Conservation (phyloP, 92 coral and sea anemone genomes). For the Pocillopora grandis region DNA sequence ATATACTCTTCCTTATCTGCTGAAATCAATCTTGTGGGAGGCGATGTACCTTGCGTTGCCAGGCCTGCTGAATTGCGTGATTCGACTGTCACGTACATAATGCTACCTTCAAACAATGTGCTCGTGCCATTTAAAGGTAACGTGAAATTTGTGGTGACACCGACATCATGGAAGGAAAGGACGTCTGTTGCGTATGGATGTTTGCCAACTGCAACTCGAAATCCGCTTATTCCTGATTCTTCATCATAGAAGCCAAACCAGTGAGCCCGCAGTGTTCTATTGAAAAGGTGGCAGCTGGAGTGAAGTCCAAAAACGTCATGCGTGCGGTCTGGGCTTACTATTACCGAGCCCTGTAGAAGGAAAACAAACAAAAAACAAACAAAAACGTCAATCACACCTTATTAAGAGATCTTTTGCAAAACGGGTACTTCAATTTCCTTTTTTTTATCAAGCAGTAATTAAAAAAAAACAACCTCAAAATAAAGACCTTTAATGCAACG, state of each 20-base stretch:
- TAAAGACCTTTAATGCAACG: too few species aligned
- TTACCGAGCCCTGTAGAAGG: constrained; percentile 70
- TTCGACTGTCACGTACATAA: constrained; percentile 74
- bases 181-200: constrained; percentile 49
- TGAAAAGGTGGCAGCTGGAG: constrained; percentile 81
- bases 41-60: constrained; percentile 57
- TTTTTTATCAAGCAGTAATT: too few species aligned
- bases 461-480: too few species aligned
- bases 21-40: constrained; percentile 85
- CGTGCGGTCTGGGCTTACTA: constrained; percentile 84
- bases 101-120: constrained; percentile 68
- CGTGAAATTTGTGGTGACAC: constrained; percentile 55
- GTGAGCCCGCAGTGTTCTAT: constrained; percentile 82
- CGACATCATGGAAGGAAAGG: constrained; percentile 53
- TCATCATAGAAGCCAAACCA: constrained; percentile 83
- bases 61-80: constrained; percentile 83
- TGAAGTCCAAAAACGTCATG: constrained; percentile 85
- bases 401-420: too few species aligned
- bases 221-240: constrained; percentile 77
- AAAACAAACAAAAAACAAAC: too few species aligned
- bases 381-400: too few species aligned
- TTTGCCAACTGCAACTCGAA: constrained; percentile 72
- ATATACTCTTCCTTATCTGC: constrained; percentile 45
- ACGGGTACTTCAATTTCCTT: too few species aligned
- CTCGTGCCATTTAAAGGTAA: constrained; percentile 31